These are phyloP conservation scores for Cricetomys ansorgei DNA, from an alignment of 2,113 vertebrate species.

Conservation along the genomic window DNA sequence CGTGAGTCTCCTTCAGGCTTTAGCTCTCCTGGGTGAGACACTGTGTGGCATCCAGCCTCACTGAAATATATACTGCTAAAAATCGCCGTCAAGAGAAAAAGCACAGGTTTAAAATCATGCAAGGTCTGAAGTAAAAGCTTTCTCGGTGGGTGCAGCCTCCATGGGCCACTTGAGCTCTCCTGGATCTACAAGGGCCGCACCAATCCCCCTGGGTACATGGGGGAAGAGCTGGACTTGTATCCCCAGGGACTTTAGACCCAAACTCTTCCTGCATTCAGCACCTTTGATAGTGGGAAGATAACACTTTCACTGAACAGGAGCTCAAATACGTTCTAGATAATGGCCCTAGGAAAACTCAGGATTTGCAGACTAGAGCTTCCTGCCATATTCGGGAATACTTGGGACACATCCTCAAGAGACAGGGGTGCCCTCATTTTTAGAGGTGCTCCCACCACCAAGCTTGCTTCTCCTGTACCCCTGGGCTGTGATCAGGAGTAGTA, in stretches of 20 bases:
- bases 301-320: too few species aligned
- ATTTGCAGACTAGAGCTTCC: too few species aligned
- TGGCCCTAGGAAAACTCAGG: too few species aligned
- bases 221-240: too few species aligned
- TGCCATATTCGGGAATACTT: too few species aligned
- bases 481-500: too few species aligned
- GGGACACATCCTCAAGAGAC: too few species aligned
- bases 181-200: too few species aligned
- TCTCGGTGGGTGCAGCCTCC: not conserved
- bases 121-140: not conserved
- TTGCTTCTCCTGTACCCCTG: not conserved
- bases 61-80: too few species aligned
- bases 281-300: not conserved
- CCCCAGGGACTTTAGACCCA: fast-evolving
- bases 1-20: not conserved
- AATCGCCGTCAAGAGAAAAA: not conserved
- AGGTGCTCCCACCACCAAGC: not conserved
- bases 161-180: not conserved
- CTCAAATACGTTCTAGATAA: too few species aligned
- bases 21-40: not conserved
- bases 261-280: not conserved
- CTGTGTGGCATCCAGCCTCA: too few species aligned
- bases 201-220: fast-evolving
- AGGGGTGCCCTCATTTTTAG: not conserved
- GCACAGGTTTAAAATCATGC: not conserved